Base-by-base conservation (phyloP, 2,113 vertebrate genomes). In the Trinectes maculatus region DNA sequence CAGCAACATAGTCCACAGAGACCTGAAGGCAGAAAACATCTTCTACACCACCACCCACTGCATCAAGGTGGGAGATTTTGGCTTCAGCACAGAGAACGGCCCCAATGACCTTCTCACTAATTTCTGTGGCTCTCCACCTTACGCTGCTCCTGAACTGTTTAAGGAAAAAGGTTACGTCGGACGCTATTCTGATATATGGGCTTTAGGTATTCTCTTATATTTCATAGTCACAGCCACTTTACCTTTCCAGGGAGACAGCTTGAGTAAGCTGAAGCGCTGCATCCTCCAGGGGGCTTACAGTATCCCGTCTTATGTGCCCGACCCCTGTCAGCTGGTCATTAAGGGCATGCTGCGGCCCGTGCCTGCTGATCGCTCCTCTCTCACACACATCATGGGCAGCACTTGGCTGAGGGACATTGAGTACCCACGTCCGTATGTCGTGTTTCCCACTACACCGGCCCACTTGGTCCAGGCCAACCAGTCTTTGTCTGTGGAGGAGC, bases 51-150 rank as follows among this genome's bases (percentile, higher is more conserved):
- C 90, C 55, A 88, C 71, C 71, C 86, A 88, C 81, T 90, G 89
- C 76, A 88, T 93, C 76, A 94, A 93, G 71, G 89, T 94, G 0
- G 93, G 91, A 1, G 93, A 94, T 69, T 92, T 94, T 8, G 93
- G 93, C 39, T 94, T 94, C 88, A 92, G 92, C 75, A 84, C 74
- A 0, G 65, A 88, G 37, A 86, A 70, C 19, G 39, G 63, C 26
- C 75, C 89, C 1, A 43, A 33, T 1, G 89, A 92, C 9, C 79
- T 82, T 10, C 91, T 94, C 54, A 88, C 68, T 51, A 90, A 72
- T 19, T 94, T 92, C 77, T 93, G 93, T 6, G 93, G 93, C 68
- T 94, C 93, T 1, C 92, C 93, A 0, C 91, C 91, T 0, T 94
- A 94, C 0, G 91, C 91, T 0, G 92, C 93, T 0, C 93, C 93